Base-by-base conservation (phyloP, 2,888 invertebrate genomes). In the Prenolepis imparis region DNA sequence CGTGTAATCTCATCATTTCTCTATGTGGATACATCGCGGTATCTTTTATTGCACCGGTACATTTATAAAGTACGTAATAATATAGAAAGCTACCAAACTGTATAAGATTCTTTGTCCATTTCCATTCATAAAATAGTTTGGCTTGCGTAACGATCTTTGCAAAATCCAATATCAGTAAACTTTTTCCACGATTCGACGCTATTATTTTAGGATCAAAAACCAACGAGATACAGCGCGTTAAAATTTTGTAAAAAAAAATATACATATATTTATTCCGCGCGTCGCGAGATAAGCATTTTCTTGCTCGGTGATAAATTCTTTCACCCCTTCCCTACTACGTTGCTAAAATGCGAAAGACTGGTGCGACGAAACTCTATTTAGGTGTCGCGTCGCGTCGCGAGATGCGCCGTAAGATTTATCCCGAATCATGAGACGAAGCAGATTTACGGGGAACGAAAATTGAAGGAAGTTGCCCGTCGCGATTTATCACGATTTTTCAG, bases 401-500 rank as follows among this genome's bases (percentile, higher is more conserved):
- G 52, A 3, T 52, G 52, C 52, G n/a, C 55, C 24, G 78, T 32
- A 21, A 70, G 41, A 39, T 59, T 70, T 39, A 70, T 44, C 55
- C 15, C 55, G 24, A 64, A 63, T 48, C 39, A 12, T n/a, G 55
- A 57, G 77, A 59, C 32, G 41, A 18, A 59, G 70, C 78, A 8
- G 59, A 24, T 32, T 59, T 44, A 66, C 41, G 44, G 21, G 9
- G 59, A 59, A 80, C 44, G 59, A 80, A 70, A 80, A 70, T 80
- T 44, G 78, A 80, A 70, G 59, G 44, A 77, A 77, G 32, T 59
- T 21, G 44, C 70, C 59, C 21, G 68, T 59, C 32, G 32, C 41
- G 44, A 66, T 80, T 72, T 59, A 59, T 64, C 44, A 70, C 18
- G 24, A 72, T 77, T 67, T 89, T 89, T 87, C 87, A 82, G 55